Percentiles rank a stretch among this genome's conserved stretches.
Evolutionary conservation across 2,888 invertebrate species (phyloP).

Genomic region (Argyresthia goedartella): DNA sequence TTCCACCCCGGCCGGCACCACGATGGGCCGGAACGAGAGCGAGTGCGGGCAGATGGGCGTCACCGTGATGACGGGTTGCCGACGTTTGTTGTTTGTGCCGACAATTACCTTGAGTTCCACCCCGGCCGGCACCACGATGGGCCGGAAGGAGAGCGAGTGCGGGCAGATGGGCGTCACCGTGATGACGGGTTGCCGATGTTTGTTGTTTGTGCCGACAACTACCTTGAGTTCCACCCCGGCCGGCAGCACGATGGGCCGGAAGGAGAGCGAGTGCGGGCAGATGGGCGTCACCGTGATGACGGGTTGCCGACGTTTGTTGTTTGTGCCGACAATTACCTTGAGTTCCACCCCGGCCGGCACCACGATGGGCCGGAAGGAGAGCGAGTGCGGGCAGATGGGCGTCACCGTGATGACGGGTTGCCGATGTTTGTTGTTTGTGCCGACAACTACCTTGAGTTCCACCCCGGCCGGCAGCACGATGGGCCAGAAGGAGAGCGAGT

Average conservation of each 20-base stretch:
- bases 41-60: constrained; percentile 95
- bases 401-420: constrained; percentile 88
- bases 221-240: too few species aligned
- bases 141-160: constrained; percentile 91
- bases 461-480: constrained; percentile 98
- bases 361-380: constrained; percentile 96
- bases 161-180: constrained; percentile 92
- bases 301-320: too few species aligned
- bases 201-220: too few species aligned
- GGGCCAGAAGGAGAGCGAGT: constrained; percentile 97
- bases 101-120: too few species aligned
- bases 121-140: constrained; percentile 91
- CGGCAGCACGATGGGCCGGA: constrained; percentile 90
- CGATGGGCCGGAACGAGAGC: constrained; percentile 89
- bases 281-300: constrained; percentile 91
- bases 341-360: constrained; percentile 97
- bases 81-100: too few species aligned
- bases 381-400: constrained; percentile 96
- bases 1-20: constrained; percentile 82
- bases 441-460: constrained; percentile 94
- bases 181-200: too few species aligned
- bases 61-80: constrained; percentile 92
- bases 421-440: too few species aligned
- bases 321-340: too few species aligned
- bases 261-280: constrained; percentile 91